Base-by-base conservation (phyloP, 2,797 vertebrate species). In the Bradypus variegatus region DNA sequence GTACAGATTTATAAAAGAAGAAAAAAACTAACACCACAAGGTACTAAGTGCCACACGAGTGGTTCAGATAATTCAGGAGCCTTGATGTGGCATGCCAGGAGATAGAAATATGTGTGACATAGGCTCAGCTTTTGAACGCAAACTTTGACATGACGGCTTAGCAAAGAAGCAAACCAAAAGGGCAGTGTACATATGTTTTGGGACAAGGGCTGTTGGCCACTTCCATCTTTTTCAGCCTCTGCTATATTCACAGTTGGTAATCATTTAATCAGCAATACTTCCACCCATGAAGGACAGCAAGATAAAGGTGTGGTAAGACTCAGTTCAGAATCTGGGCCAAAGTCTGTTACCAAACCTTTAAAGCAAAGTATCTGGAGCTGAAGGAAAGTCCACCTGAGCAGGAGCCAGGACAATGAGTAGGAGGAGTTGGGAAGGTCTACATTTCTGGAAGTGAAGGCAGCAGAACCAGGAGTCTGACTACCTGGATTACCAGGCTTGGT, bases 241-340 rank as follows among this genome's bases (percentile, higher is more conserved):
- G 5, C 55, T 60, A 2, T 65, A 50, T 50, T 94, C 50, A 80
- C 1, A 27, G 78, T 86, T 93, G 58, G 31, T 86, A 86, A 48
- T 90, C 55, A 62, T 93, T 90, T 89, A 64, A 31, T 91, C 8
- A 84, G 41, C 33, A 72, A 18, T 89, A 78, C 38, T 88, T 89
- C 33, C 27, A 50, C 4, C 81, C 21, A 53, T 76, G 65, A 78
- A 91, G 60, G 67, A 67, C 19, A 77, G 38, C 60, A 84, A 55
- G 76, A 64, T 89, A 92, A 86, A 89, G 76, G 13, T 60, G 2
- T 81, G 38, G 11, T 70, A 50, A 91, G 81, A 69, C 86, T 91
- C 38, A 85, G 1, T 85, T 89, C 45, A n/a, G 73, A 87, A 86
- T 89, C 85, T 90, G 50, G 41, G n/a, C 75, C 79, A 90, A 77